Base-by-base conservation (phyloP, 2,113 vertebrate genomes). In the Lepisosteus osseus region DNA sequence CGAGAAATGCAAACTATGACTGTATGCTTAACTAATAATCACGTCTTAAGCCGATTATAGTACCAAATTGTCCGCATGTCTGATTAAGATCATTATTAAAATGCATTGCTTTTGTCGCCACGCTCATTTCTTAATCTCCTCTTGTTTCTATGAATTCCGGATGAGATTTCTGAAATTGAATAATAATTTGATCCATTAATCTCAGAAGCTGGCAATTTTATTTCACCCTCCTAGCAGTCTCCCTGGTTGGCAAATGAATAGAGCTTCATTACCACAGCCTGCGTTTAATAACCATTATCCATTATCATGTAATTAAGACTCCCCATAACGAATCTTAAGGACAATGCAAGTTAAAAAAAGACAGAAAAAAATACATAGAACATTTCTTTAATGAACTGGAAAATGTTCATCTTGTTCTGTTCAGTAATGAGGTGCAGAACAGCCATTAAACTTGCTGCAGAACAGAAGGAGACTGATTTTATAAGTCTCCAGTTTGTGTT, bases 231-330 rank as follows among this genome's bases (percentile, higher is more conserved):
- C 92, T 88, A 91, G 82, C 84, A 85, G 90, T 92, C 91, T 94
- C 92, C 88, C 86, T 90, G 88, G 93, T 90, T 93, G 87, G 73
- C 92, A 95, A 96, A 98, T 97, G 95, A 96, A 98, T 95, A 92
- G 95, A 93, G 94, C 95, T 96, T 96, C 96, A 96, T 96, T 97
- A 95, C 94, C 89, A 90, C 90, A 94, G 92, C 89, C 93, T 92
- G 87, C 93, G 90, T 96, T 98, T 98, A 99, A 97, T 98, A 96
- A 97, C 95, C 94, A 89, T 95, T 96, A 97, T 97, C 96, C 95
- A 97, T 99, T 98, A 98, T 96, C 93, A 93, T 93, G 94, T 99
- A 98, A 99, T 99, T 99, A 99, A 98, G 94, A 96, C 94, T 95
- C 94, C 93, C 94, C 94, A 94, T 94, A 96, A 96, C 92, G 90